phyloP scores from a whole-genome alignment of 2,113 vertebrate species.

The Gobius niger region DNA sequence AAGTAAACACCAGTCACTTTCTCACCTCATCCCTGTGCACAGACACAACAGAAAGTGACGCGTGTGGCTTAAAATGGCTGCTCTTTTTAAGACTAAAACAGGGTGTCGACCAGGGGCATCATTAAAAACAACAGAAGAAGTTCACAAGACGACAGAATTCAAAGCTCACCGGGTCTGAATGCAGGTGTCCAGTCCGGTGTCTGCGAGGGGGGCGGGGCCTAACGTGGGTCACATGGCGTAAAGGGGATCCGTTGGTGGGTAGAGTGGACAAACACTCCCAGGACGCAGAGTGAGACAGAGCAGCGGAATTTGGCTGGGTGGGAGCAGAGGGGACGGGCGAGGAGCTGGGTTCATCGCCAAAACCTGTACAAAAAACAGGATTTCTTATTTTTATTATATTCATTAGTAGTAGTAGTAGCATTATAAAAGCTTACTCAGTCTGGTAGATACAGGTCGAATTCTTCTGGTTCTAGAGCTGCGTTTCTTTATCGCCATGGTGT shows the following conservation, averaged over 20 bases:
- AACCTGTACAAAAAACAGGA: constrained; percentile 52
- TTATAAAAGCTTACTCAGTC: constrained; percentile 80
- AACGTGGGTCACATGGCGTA: constrained; percentile 85
- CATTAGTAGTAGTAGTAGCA: neutral
- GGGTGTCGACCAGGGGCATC: neutral
- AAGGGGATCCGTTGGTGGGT: constrained; percentile 86
- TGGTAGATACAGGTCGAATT: constrained; percentile 87
- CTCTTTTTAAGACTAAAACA: neutral
- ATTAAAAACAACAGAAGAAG: neutral
- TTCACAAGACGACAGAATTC: constrained; percentile 1
- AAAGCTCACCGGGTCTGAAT: constrained; percentile 72
- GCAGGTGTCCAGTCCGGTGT: constrained; percentile 70
- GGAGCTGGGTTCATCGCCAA: constrained; percentile 72
- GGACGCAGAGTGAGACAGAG: constrained; percentile 81
- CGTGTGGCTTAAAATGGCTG: neutral
- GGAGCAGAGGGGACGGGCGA: constrained; percentile 79
- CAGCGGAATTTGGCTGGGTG: constrained; percentile 58
- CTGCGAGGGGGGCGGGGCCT: constrained; percentile 84
- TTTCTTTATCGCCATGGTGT: constrained; percentile 90
- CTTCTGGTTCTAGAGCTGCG: constrained; percentile 83
- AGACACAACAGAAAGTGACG: constrained; percentile 18
- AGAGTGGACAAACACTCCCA: constrained; percentile 86
- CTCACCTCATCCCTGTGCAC: neutral
- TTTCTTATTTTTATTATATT: no score
- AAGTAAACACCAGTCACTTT: constrained; percentile 27